phyloP scores from a whole-genome alignment of 2,113 vertebrate genomes.

The Cranoglanis bouderius region DNA sequence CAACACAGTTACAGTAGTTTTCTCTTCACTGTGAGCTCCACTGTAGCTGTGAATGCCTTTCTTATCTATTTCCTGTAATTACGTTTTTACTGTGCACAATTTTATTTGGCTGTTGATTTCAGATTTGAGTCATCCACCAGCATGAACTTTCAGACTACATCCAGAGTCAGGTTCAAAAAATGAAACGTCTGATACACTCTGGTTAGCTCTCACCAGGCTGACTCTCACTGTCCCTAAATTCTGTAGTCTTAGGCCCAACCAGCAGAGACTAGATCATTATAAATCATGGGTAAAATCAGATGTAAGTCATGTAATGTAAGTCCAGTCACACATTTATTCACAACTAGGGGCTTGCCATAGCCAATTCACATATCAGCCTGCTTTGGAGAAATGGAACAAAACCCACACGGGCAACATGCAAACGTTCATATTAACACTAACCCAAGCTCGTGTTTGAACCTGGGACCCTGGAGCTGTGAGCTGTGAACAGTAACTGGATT shows the following conservation, averaged over 20 bases:
- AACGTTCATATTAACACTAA: not conserved
- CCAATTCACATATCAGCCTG: not conserved
- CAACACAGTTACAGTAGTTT: not conserved
- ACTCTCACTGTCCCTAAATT: not conserved
- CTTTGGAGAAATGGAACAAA: not conserved
- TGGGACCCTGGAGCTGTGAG: not conserved
- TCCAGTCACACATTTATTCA: not conserved
- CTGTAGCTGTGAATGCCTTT: not conserved
- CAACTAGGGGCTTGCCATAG: not conserved
- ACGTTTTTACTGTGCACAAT: not conserved
- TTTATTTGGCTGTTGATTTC: not conserved
- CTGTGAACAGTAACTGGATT: not conserved
- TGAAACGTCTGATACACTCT: not conserved
- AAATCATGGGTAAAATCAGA: not conserved
- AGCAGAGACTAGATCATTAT: not conserved
- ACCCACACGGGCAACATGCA: not conserved
- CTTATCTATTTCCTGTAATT: not conserved
- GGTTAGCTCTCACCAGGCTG: not conserved
- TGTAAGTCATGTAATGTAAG: not conserved
- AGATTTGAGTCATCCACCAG: not conserved
- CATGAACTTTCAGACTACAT: too few species aligned
- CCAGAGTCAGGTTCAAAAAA: not conserved
- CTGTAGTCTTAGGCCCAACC: not conserved
- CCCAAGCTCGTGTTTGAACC: not conserved
- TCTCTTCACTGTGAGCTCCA: not conserved